Base-by-base conservation (phyloP, 2,797 vertebrate species). In the Lates japonicus region DNA sequence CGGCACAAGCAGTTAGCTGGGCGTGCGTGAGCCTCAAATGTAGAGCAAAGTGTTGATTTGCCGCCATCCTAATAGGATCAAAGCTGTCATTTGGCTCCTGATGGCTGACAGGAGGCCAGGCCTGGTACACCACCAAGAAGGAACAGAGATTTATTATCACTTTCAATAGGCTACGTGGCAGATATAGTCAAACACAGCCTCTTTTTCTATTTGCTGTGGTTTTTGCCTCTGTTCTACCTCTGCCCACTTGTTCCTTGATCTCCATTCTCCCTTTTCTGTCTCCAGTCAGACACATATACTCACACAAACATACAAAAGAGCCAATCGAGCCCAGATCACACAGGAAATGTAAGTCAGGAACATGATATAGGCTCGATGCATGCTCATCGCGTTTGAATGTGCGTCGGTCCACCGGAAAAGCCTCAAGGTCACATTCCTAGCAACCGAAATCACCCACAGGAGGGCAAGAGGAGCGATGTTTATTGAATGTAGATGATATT, bases 21-120 rank as follows among this genome's bases (percentile, higher is more conserved):
- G 92, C 91, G 67, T 89, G 87, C 84, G 90, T 89, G n/a, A 66
- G 85, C 84, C 87, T 88, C 93, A 95, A 96, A 96, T 94, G n/a
- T n/a, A n/a, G 94, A 96, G 93, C 89, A 95, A 94, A 94, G 94
- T 95, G 95, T 96, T 94, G 94, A 95, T 95, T 95, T 96, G 95
- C 95, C 94, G 87, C 87, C 35, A 89, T 94, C 94, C 95, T 95
- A 95, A 95, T 95, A 95, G 95, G 95, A 95, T 96, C 94, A 95
- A 95, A 95, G 93, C 91, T 94, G 93, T 94, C 93, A 94, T 95
- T 95, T 95, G 94, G 94, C 94, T 95, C 92, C 85, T 54, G 83
- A 93, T 93, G 91, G 93, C 92, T 95, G 93, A 94, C 93, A 95
- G 94, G 92, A 91, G 90, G 90, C 90, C 92, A 91, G 83, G 85